Base-by-base conservation (phyloP, 2,888 invertebrate genomes). In the Microctonus brassicae region DNA sequence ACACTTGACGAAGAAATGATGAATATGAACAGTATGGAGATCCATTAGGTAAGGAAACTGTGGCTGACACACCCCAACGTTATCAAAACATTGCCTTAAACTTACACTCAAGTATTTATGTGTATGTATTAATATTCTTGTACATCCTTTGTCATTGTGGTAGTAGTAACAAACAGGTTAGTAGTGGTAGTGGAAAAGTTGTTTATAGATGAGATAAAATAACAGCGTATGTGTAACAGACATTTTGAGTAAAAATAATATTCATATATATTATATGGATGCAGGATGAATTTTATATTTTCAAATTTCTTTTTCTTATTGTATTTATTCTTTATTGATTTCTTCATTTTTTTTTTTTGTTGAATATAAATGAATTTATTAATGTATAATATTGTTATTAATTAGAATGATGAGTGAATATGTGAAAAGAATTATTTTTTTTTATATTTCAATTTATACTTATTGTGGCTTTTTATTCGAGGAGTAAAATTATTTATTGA, bases 31-130 rank as follows among this genome's bases (percentile, higher is more conserved):
- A 79, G 79, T 80, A 81, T 79, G 80, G 81, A 82, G 82, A 86
- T 85, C 86, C 85, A 86, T 86, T 85, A 84, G 85, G 83, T 85
- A 83, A 83, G 84, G 82, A 83, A 82, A 81, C 81, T 80, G 80
- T 78, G 73, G 78, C 84, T 84, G 85, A 85, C 85, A 82, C 81
- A 83, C 79, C 82, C 82, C 83, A 82, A 85, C 85, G 84, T 81
- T 86, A 86, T 86, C 82, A 86, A 85, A 86, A 86, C 85, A 86
- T 11, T 82, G 84, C 83, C 82, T 84, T 82, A 83, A 85, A 86
- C 84, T 85, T 86, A 84, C 85, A 85, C 84, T 82, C 82, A 80
- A 79, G 78, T n/a, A n/a, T n/a, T n/a, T n/a, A n/a, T n/a, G n/a
- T n/a, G n/a, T 76, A 70, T 70, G 60, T 29, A 65, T 58, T 36